Conservation (phyloP, 2,113 vertebrate species). For the Bos taurus region ARS-UCD2.0 NC_037331.1:59445501-59446000, state of each 20-base stretch:
- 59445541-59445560: conserved; percentile 56
- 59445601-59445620: neutral
- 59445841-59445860: neutral
- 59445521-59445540: conserved; percentile 31
- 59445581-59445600: conserved; percentile 49
- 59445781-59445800: neutral
- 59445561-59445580: conserved; percentile 32
- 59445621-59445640: conserved; percentile 1
- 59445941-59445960: neutral
- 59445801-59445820: neutral
- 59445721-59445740: neutral
- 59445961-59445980: neutral
- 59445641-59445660: neutral
- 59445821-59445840: neutral
- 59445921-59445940: neutral
- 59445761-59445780: neutral
- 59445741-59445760: neutral
- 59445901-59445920: neutral
- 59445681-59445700: neutral
- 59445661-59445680: conserved; percentile 9
- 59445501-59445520: conserved; percentile 47
- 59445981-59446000: neutral
- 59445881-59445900: neutral
- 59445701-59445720: neutral
- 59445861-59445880: neutral